phyloP scores from a whole-genome alignment of 2,113 vertebrate genomes.

The Anoura caudifer region DNA sequence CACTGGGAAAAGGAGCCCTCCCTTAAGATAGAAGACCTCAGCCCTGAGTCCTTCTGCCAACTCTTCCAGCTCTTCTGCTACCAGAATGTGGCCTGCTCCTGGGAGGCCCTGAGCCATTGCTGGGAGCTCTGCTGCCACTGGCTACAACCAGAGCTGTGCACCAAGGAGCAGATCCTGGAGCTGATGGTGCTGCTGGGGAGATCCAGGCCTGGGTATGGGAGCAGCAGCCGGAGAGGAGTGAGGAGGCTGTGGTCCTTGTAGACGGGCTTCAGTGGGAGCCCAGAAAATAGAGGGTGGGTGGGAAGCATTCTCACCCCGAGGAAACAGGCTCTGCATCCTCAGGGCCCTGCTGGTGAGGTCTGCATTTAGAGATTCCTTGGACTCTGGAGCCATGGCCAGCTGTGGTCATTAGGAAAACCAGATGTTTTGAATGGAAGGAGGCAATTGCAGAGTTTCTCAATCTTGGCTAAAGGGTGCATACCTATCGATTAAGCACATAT shows the following conservation, averaged over 20 bases:
- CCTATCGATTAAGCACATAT: neutral
- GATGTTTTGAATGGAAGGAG: neutral
- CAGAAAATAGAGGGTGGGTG: conserved; percentile 40
- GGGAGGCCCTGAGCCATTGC: conserved; percentile 37
- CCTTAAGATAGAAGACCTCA: neutral
- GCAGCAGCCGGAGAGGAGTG: conserved; percentile 34
- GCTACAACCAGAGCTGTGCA: conserved; percentile 20
- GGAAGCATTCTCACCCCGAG: neutral
- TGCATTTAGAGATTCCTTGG: neutral
- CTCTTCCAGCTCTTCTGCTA: conserved; percentile 53
- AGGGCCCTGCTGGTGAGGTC: neutral
- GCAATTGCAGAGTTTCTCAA: neutral
- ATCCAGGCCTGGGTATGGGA: conserved; percentile 36
- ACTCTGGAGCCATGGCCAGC: neutral
- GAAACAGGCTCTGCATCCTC: neutral
- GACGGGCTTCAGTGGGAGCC: conserved; percentile 54
- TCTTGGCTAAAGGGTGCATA: neutral
- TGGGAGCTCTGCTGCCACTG: conserved; percentile 50
- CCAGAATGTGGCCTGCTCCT: neutral
- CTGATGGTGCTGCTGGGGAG: conserved; percentile 46
- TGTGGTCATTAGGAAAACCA: neutral
- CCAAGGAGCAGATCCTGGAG: conserved; percentile 59
- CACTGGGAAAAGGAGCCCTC: conserved; percentile 13
- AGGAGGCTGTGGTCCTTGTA: conserved; percentile 51
- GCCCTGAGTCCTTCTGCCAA: conserved; percentile 39